phyloP scores from a whole-genome alignment of 2,113 vertebrate species.

The Spheniscus mendiculus region DNA sequence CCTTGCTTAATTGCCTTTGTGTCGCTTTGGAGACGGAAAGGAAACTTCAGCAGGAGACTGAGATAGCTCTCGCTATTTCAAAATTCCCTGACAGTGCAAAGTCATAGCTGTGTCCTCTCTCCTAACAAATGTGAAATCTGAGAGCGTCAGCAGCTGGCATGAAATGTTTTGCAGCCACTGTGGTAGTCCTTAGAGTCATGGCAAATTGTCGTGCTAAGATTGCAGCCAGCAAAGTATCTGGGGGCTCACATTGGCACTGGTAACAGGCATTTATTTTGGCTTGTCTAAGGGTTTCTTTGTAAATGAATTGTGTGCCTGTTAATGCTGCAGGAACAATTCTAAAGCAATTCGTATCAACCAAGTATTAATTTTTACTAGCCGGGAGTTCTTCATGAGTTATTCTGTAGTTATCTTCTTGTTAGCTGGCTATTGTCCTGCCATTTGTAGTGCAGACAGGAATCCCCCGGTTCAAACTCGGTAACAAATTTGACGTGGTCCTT shows the following conservation, averaged over 20 bases:
- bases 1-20: background rate
- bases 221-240: background rate
- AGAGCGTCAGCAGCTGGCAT: background rate
- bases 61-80: background rate
- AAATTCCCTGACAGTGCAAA: conserved; percentile 9
- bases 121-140: background rate
- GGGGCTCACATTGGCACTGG: background rate
- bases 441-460: background rate
- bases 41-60: background rate
- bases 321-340: background rate
- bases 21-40: background rate
- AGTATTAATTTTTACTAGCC: background rate
- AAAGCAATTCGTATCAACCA: background rate
- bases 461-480: background rate
- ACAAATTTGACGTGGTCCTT: background rate
- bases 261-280: background rate
- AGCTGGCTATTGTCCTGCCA: background rate
- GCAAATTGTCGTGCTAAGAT: background rate
- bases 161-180: background rate
- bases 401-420: background rate
- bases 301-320: background rate
- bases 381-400: background rate
- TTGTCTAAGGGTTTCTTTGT: background rate
- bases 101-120: background rate
- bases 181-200: background rate